Evolutionary conservation across 2,888 invertebrate species (phyloP).

Genomic region (Xestia rhomboidea): DNA sequence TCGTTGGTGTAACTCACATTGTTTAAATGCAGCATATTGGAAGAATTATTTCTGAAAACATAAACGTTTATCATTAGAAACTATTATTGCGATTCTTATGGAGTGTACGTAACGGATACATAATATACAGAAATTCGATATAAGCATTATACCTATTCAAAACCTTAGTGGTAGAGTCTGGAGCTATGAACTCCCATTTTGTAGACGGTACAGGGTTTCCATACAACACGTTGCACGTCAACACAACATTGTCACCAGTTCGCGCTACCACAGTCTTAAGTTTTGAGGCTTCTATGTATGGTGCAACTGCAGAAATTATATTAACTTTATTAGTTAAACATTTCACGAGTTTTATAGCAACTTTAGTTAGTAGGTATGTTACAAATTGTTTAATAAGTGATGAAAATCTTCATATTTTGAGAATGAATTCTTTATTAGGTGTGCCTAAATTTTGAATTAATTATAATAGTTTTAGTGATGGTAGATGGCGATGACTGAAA

Average conservation of each 20-base stretch:
- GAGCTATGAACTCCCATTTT: conserved; percentile 78
- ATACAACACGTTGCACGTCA: conserved; percentile 75
- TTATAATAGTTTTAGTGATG: background rate
- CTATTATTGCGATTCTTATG: background rate
- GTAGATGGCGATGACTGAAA: background rate
- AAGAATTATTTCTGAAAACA: conserved; percentile 66
- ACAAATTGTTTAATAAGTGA: background rate
- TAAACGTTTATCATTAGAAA: background rate
- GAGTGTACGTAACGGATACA: no score
- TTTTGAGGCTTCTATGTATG: conserved; percentile 77
- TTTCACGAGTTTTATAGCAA: background rate
- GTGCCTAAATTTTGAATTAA: background rate
- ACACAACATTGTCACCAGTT: conserved; percentile 66
- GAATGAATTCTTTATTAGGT: background rate
- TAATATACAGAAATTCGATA: background rate
- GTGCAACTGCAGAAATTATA: conserved; percentile 76
- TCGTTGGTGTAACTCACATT: conserved; percentile 74
- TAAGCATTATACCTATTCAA: conserved; percentile 69
- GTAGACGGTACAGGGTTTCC: conserved; percentile 79
- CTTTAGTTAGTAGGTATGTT: background rate
- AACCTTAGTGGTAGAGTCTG: conserved; percentile 67
- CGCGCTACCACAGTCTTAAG: conserved; percentile 60
- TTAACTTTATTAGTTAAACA: background rate
- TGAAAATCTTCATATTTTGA: background rate
- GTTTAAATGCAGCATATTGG: conserved; percentile 65